These are phyloP conservation scores for Drymodes brunneopygia DNA, from an alignment of 2,113 vertebrate species.

Conservation along the genomic window DNA sequence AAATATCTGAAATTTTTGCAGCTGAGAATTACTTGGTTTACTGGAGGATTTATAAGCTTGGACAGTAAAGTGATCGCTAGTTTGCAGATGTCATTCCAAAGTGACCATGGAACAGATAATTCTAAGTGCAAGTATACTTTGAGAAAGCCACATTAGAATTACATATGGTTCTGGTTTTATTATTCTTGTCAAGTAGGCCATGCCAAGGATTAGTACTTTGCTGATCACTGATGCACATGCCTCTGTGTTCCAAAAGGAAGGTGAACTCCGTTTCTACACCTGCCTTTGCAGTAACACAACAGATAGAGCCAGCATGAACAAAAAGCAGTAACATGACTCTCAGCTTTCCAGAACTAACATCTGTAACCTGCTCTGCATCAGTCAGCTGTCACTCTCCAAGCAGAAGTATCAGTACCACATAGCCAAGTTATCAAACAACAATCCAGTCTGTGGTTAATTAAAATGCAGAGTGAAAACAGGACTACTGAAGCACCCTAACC, in stretches of 20 bases:
- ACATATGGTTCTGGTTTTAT: not conserved
- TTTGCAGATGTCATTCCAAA: not conserved
- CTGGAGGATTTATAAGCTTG: not conserved
- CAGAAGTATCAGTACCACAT: fast-evolving
- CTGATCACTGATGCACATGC: not conserved
- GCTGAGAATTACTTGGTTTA: not conserved
- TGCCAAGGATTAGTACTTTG: not conserved
- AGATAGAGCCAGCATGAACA: not conserved
- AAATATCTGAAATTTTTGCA: not conserved
- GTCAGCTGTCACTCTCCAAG: not conserved
- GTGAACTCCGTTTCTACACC: not conserved
- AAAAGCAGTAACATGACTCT: not conserved
- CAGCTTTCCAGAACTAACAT: not conserved
- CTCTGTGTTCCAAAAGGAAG: not conserved
- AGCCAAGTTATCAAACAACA: not conserved
- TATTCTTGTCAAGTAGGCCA: not conserved
- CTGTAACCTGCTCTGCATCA: not conserved
- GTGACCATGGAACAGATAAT: not conserved
- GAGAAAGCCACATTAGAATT: not conserved
- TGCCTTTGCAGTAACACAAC: not conserved
- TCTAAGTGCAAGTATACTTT: not conserved
- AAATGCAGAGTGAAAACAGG: not conserved
- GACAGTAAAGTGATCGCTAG: not conserved
- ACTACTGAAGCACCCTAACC: not conserved
- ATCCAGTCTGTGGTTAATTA: not conserved